These are phyloP conservation scores for Tachyglossus aculeatus DNA, from an alignment of 2,797 vertebrate species.

Conservation along the genomic window DNA sequence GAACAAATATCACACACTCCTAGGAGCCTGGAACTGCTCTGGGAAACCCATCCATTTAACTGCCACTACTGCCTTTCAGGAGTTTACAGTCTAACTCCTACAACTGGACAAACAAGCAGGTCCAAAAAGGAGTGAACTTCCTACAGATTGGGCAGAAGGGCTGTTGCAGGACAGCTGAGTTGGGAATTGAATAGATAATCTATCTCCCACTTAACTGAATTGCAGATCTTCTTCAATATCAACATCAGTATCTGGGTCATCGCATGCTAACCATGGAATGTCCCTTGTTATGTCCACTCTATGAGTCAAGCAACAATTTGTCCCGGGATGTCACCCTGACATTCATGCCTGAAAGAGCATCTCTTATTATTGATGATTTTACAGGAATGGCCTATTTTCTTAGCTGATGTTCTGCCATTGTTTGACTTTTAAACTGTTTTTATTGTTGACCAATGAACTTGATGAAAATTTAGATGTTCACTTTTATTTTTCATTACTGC, in stretches of 20 bases:
- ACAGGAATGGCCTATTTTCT: not conserved
- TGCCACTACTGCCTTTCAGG: too few relatives aligned
- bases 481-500: constrained; percentile 47
- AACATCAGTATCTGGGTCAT: too few relatives aligned
- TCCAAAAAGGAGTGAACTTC: too few relatives aligned
- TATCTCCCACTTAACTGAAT: too few relatives aligned
- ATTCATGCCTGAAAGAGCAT: not conserved
- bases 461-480: constrained; percentile 59
- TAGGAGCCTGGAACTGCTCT: too few relatives aligned
- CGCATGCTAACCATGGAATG: not conserved
- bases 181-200: too few relatives aligned
- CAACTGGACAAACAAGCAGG: too few relatives aligned
- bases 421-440: constrained; percentile 44
- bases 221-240: too few relatives aligned
- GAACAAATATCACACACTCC: not conserved
- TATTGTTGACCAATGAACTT: constrained; percentile 31
- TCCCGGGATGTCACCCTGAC: constrained; percentile 12
- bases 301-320: not conserved
- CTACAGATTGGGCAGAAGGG: too few relatives aligned
- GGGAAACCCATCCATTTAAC: too few relatives aligned
- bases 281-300: not conserved
- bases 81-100: too few relatives aligned
- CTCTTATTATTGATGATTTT: constrained; percentile 27
- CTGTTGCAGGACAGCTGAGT: too few relatives aligned
- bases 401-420: constrained; percentile 15